Conservation (phyloP, 2,113 vertebrate species). For the Mormyrus lacerda region DNA sequence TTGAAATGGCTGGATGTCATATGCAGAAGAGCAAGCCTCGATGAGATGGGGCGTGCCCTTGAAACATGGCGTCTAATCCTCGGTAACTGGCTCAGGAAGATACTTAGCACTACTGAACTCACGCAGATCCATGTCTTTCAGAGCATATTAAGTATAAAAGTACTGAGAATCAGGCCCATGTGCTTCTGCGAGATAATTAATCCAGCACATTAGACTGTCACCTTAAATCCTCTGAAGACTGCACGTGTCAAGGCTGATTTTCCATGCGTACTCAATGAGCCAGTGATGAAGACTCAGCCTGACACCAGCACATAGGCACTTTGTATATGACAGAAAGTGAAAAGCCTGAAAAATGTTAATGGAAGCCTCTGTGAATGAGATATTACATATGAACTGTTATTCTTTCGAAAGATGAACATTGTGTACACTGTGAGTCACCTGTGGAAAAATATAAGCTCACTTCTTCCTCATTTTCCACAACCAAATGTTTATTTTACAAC, state of each 20-base stretch:
- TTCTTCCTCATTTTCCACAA: slow-evolving; percentile 4
- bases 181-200: slow-evolving; percentile 21
- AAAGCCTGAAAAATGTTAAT: neutral
- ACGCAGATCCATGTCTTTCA: slow-evolving; percentile 22
- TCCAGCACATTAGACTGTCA: slow-evolving; percentile 24
- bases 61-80: neutral
- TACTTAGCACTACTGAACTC: neutral
- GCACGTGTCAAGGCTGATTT: slow-evolving; percentile 27
- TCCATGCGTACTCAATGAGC: slow-evolving; percentile 13
- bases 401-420: neutral
- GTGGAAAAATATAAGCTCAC: neutral
- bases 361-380: neutral
- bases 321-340: neutral
- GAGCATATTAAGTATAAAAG: slow-evolving; percentile 23
- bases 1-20: neutral
- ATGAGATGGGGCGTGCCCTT: neutral
- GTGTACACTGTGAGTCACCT: neutral
- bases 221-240: slow-evolving; percentile 22
- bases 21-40: neutral
- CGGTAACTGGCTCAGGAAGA: neutral
- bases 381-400: neutral
- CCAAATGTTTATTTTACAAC: neutral
- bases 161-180: slow-evolving; percentile 17
- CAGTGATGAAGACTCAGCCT: slow-evolving; percentile 16
- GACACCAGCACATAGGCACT: slow-evolving; percentile 16